A percentile compares a stretch with the other conserved stretches of the same genome.
These are phyloP conservation scores for Dione juno DNA, from an alignment of 2,888 invertebrate species.

Conservation along the genomic window DNA sequence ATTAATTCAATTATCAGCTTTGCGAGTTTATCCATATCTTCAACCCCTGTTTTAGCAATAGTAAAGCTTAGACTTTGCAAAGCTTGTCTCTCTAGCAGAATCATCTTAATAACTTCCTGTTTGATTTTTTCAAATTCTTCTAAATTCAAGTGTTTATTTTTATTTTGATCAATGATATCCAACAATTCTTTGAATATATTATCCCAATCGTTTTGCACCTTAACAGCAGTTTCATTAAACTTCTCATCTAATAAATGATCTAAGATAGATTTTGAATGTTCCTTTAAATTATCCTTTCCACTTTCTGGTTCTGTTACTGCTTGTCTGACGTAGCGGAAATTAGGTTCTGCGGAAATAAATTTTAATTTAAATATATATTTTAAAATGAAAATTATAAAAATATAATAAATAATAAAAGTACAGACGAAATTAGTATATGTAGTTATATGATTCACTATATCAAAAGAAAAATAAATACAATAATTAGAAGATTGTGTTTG, in stretches of 20 bases:
- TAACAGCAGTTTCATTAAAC: slow-evolving; percentile 43
- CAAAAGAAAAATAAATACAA: no score
- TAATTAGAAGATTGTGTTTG: no score
- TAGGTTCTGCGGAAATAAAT: slow-evolving; percentile 13
- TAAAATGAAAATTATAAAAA: background rate
- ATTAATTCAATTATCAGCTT: slow-evolving; percentile 40
- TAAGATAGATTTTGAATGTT: slow-evolving; percentile 41
- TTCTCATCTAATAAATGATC: slow-evolving; percentile 47
- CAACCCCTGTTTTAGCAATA: slow-evolving; percentile 40
- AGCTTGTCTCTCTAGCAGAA: slow-evolving; percentile 41
- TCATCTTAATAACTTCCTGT: slow-evolving; percentile 13
- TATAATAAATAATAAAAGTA: background rate
- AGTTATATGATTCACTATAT: no score
- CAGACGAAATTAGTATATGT: no score
- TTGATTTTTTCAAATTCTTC: slow-evolving; percentile 44
- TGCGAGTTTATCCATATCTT: slow-evolving; percentile 38
- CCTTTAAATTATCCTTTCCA: background rate
- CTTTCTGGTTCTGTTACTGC: slow-evolving; percentile 6
- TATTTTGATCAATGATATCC: slow-evolving; percentile 44
- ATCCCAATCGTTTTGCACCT: slow-evolving; percentile 36
- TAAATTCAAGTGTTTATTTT: slow-evolving; percentile 42
- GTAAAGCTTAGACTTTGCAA: slow-evolving; percentile 43
- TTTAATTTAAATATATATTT: background rate
- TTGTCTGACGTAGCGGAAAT: slow-evolving; percentile 18
- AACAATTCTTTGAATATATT: slow-evolving; percentile 49